Conservation (phyloP, 2,888 invertebrate species). For the Ormyrus labotus region DNA sequence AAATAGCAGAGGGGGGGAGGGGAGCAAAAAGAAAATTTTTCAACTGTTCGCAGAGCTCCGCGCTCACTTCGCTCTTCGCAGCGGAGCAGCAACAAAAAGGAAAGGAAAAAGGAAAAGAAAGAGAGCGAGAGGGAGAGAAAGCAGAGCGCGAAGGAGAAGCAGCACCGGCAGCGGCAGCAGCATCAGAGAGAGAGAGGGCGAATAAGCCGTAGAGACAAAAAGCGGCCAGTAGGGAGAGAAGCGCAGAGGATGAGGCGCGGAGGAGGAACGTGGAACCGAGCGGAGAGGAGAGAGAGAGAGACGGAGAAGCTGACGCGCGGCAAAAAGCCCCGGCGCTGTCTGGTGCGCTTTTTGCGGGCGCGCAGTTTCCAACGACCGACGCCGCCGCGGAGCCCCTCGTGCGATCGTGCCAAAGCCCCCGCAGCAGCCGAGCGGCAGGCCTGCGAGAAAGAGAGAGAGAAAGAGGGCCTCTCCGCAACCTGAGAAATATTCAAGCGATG, state of each 20-base stretch:
- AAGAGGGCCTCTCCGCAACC: too few species aligned
- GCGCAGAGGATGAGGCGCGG: neutral
- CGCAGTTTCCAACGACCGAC: constrained; percentile 73
- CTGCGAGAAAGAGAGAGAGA: too few species aligned
- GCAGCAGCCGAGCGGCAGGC: neutral
- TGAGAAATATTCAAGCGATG: too few species aligned
- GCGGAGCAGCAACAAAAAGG: constrained; percentile 55
- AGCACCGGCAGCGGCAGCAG: constrained; percentile 38
- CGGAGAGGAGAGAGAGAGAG: neutral
- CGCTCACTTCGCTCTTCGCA: neutral
- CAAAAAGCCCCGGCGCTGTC: constrained; percentile 76
- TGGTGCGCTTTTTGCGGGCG: constrained; percentile 75
- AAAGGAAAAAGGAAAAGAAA: neutral
- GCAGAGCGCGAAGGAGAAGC: constrained; percentile 56
- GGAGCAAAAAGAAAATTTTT: constrained; percentile 7
- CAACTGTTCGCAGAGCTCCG: constrained; percentile 8
- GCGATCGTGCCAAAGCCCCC: constrained; percentile 39
- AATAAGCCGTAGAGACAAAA: constrained; percentile 52
- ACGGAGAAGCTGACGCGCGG: constrained; percentile 69
- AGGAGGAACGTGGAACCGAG: constrained; percentile 6
- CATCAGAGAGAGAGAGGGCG: constrained; percentile 19
- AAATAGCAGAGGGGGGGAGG: neutral
- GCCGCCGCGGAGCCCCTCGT: constrained; percentile 58
- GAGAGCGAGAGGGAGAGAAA: constrained; percentile 21
- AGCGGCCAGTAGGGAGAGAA: constrained; percentile 25